Conservation (phyloP, 2,888 invertebrate genomes). For the Calephelis perditalis region DNA sequence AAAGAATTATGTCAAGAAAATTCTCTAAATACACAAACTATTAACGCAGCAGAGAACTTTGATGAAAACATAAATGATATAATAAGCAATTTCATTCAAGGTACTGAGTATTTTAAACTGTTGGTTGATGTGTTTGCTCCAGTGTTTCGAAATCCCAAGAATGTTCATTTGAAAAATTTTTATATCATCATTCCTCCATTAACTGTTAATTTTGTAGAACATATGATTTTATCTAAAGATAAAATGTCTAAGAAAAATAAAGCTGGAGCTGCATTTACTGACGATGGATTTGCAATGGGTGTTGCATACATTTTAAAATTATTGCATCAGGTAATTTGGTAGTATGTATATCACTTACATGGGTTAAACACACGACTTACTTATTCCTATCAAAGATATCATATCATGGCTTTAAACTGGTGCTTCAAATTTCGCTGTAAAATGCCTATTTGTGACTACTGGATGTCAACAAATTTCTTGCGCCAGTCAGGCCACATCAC, state of each 20-base stretch:
- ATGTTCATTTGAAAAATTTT: conserved; percentile 94
- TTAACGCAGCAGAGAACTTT: conserved; percentile 83
- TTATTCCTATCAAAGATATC: too few species aligned
- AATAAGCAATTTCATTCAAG: conserved; percentile 90
- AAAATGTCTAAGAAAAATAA: conserved; percentile 94
- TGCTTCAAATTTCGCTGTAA: too few species aligned
- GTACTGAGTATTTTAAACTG: conserved; percentile 92
- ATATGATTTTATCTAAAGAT: conserved; percentile 94
- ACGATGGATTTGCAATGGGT: conserved; percentile 99
- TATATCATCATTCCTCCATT: conserved; percentile 95
- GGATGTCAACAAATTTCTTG: too few species aligned
- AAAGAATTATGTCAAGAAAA: conserved; percentile 80
- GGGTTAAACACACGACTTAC: too few species aligned
- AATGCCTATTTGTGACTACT: too few species aligned
- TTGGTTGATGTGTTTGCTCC: conserved; percentile 95
- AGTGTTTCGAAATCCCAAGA: conserved; percentile 90
- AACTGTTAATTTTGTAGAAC: conserved; percentile 96
- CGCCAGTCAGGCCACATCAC: too few species aligned
- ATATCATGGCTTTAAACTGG: too few species aligned
- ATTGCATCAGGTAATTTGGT: conserved; percentile 83
- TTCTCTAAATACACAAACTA: conserved; percentile 77
- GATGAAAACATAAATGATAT: conserved; percentile 88
- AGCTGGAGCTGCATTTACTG: conserved; percentile 93
- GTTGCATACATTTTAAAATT: conserved; percentile 94
- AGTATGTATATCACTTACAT: background rate